Conservation (phyloP, 2,113 vertebrate species). For the Mastomys coucha region DNA sequence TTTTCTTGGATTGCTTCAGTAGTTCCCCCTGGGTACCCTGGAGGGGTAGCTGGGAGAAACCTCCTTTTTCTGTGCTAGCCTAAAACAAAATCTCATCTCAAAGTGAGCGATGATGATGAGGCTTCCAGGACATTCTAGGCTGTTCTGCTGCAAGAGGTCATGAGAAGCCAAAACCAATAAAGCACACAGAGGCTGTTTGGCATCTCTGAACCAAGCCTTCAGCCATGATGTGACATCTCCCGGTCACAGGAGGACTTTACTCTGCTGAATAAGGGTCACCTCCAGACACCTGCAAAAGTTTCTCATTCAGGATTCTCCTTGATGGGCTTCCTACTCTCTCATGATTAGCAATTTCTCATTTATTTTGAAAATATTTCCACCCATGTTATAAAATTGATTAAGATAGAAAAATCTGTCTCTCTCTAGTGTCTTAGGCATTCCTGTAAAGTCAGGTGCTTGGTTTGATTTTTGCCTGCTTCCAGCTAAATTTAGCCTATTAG, state of each 20-base stretch:
- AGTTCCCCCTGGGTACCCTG: constrained; percentile 63
- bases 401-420: not conserved
- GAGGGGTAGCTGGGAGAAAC: constrained; percentile 60
- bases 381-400: not conserved
- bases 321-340: constrained; percentile 33
- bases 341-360: constrained; percentile 59
- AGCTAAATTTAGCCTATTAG: constrained; percentile 55
- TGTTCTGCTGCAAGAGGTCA: constrained; percentile 86
- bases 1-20: constrained; percentile 79
- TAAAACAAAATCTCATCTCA: constrained; percentile 82
- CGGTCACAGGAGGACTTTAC: constrained; percentile 83
- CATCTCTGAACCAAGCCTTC: constrained; percentile 81
- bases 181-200: constrained; percentile 80
- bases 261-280: constrained; percentile 83
- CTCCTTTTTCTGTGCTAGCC: constrained; percentile 75
- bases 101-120: constrained; percentile 82
- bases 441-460: not conserved
- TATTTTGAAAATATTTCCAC: constrained; percentile 73
- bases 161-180: constrained; percentile 87
- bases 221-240: constrained; percentile 81
- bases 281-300: constrained; percentile 80
- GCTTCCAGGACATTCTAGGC: constrained; percentile 82
- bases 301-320: constrained; percentile 71
- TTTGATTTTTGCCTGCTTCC: not conserved
- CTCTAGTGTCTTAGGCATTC: not conserved